These are phyloP conservation scores for Montipora capitata DNA, from an alignment of 92 coral and sea anemone genomes.

Conservation along the genomic window DNA sequence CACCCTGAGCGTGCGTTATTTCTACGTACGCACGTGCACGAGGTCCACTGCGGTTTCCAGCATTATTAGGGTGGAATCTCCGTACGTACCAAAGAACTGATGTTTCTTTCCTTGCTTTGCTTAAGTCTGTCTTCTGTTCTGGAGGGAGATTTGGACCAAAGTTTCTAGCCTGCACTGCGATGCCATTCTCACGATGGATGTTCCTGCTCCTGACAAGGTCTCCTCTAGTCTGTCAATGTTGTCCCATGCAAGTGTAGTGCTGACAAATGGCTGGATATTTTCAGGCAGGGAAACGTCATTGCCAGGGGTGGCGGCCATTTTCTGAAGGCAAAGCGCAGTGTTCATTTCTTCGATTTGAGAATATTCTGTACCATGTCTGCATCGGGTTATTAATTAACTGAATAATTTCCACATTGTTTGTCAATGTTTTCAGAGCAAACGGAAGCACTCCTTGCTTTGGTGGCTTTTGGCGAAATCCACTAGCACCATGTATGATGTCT, in stretches of 20 bases:
- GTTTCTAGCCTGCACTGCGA: slow-evolving; percentile 66
- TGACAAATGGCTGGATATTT: slow-evolving; percentile 46
- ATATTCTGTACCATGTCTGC: not conserved
- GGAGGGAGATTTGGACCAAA: slow-evolving; percentile 49
- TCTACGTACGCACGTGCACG: slow-evolving; percentile 63
- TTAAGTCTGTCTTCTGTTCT: slow-evolving; percentile 15
- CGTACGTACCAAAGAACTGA: slow-evolving; percentile 33
- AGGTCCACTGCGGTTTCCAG: slow-evolving; percentile 75
- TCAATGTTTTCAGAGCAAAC: slow-evolving; percentile 35
- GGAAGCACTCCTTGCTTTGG: slow-evolving; percentile 12
- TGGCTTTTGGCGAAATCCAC: slow-evolving; percentile 12
- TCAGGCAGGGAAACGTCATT: too few species aligned
- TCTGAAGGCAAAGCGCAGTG: too few species aligned
- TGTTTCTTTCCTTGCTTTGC: slow-evolving; percentile 54
- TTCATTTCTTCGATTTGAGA: too few species aligned
- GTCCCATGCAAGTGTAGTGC: slow-evolving; percentile 65
- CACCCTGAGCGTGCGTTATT: slow-evolving; percentile 16
- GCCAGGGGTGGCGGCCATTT: too few species aligned
- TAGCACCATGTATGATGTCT: slow-evolving; percentile 64
- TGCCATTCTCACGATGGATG: slow-evolving; percentile 73
- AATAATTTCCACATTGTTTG: slow-evolving; percentile 45
- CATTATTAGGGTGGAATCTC: slow-evolving; percentile 60
- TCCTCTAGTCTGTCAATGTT: slow-evolving; percentile 76
- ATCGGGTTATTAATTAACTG: slow-evolving; percentile 29
- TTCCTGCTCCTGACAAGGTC: slow-evolving; percentile 68